Base-by-base conservation (phyloP, 2,888 invertebrate genomes). In the Hemicrepidius hirtus region DNA sequence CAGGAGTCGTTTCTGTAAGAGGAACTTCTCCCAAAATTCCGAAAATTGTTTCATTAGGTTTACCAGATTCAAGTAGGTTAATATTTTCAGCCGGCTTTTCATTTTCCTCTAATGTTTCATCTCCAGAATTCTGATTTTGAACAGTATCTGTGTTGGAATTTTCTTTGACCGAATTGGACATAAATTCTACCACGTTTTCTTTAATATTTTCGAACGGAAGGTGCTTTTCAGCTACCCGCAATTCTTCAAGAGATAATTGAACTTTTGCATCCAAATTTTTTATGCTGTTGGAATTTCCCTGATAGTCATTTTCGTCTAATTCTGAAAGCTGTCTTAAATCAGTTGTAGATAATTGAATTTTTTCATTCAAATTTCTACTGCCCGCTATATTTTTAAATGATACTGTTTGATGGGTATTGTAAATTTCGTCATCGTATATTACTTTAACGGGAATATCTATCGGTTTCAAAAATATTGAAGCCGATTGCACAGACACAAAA, bases 331-430 rank as follows among this genome's bases (percentile, higher is more conserved):
- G 60, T 3, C 62, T 40, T 2, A 75, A 55, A 28, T 78, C 73
- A n/a, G 79, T 79, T 3, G 76, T 64, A 16, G 80, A 78, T 40
- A 82, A 69, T 73, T 84, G 83, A n/a, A 82, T 75, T 71, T 82
- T 83, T 50, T 79, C 83, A 20, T 82, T 80, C 35, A 83, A 76
- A 75, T 84, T 84, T 69, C 80, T 79, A 9, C 75, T 49, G 16
- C 44, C 41, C 9, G 9, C 41, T 13, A 18, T 35, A 40, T 68
- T 53, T 5, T 49, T 21, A 1, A 21, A 21, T 0, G 24, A 9
- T 7, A 4, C 53, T 37, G 9, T 64, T 1, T 16, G 12, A 18
- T 32, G 1, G 6, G 3, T 44, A 44, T 70, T 57, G 35, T 57
- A 64, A 21, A 13, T 18, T 3, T 73, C 63, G 12, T 72, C 70